Base-by-base conservation (phyloP, 2,888 invertebrate genomes). In the Drosophila subsilvestris region DNA sequence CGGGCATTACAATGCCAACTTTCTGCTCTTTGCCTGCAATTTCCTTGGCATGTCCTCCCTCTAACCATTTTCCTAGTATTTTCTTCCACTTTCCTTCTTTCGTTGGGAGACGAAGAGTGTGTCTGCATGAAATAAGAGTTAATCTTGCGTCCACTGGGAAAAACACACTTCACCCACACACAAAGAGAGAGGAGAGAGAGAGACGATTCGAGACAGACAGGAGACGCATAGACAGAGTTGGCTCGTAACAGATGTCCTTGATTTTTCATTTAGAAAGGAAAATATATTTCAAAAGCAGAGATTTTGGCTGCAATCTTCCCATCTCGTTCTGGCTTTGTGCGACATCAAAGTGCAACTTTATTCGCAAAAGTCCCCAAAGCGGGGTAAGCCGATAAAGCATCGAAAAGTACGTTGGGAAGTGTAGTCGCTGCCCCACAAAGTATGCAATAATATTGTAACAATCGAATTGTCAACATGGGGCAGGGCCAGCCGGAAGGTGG, bases 91-190 rank as follows among this genome's bases (percentile, higher is more conserved):
- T 67, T 76, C 74, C 68, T 14, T 12, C 32, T 5, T 32, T 32
- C 14, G 32, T 14, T 32, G 25, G 32, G 32, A 32, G 12, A 12
- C 37, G 37, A n/a, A 37, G 37, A 37, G 37, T 69, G 66, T 75
- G 79, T 85, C 80, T 79, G 80, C 86, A 75, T 78, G 79, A 79
- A 75, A 75, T 80, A 78, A 75, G 76, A 87, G 80, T 85, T 83
- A 81, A 86, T 85, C 79, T 83, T 69, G 75, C 81, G 87, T 87
- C 87, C 81, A 83, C 73, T 86, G 74, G 76, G 72, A 79, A 48
- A 10, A 25, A 50, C 51, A 63, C 43, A 42, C 63, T 63, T 58
- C 51, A 29, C 32, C 66, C 48, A 56, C 54, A 48, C 29, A 53
- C 45, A 57, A 53, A 47, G 47, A 66, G 32, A 53, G 3, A 42